A percentile compares a stretch with the other conserved stretches of the same genome.
Evolutionary conservation across 2,888 invertebrate genomes (phyloP).

Genomic region (Antitype chi): DNA sequence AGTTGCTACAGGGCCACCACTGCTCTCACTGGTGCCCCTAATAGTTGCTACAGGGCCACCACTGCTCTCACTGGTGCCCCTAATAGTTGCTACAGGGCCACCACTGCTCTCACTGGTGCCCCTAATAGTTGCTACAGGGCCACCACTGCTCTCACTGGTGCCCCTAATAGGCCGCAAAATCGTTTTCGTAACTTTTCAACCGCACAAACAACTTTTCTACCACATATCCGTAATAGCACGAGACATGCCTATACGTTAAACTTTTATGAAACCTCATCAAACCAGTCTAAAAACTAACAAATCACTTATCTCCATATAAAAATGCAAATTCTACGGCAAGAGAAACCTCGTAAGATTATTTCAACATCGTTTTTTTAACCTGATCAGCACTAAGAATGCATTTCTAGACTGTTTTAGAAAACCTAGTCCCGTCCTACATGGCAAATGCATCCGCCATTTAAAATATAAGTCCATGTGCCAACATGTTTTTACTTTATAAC

Average conservation of each 20-base stretch:
- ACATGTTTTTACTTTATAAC: conserved; percentile 84
- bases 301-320: conserved; percentile 62
- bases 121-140: too few relatives aligned
- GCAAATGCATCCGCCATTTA: conserved; percentile 84
- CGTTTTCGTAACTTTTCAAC: conserved; percentile 50
- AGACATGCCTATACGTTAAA: conserved; percentile 35
- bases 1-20: too few relatives aligned
- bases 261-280: conserved; percentile 61
- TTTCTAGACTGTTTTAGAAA: conserved; percentile 84
- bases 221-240: conserved; percentile 25
- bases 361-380: conserved; percentile 68
- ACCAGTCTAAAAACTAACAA: conserved; percentile 61
- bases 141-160: too few relatives aligned
- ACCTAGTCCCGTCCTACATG: conserved; percentile 80
- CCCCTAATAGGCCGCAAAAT: conserved; percentile 17
- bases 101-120: too few relatives aligned
- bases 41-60: too few relatives aligned
- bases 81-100: too few relatives aligned
- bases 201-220: conserved; percentile 30
- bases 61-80: too few relatives aligned
- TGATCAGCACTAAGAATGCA: conserved; percentile 68
- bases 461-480: conserved; percentile 80
- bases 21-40: too few relatives aligned
- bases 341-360: conserved; percentile 61
- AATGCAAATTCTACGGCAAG: conserved; percentile 61